Percentiles rank a stretch among this genome's conserved stretches.
Conservation (phyloP, 2,888 invertebrate genomes). For the Oligia fasciuncula region DNA sequence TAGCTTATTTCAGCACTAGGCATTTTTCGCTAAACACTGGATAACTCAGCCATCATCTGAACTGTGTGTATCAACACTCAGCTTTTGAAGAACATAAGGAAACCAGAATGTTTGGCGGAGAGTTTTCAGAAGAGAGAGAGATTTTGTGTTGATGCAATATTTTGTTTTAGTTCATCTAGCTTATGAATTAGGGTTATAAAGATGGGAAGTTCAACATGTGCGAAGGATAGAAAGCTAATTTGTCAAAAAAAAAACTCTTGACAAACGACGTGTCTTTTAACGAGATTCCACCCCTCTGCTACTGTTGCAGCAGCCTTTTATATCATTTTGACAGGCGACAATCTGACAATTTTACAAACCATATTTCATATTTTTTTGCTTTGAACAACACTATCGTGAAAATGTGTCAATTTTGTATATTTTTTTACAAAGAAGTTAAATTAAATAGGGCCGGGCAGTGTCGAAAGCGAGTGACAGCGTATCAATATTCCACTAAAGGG, state of each 20-base stretch:
- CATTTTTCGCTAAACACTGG: conserved; percentile 52
- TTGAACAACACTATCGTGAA: not conserved
- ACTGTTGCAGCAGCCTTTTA: not conserved
- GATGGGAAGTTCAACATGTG: conserved; percentile 17
- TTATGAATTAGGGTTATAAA: conserved; percentile 16
- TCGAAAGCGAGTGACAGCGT: too few relatives aligned
- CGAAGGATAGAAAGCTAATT: not conserved
- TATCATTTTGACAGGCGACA: not conserved
- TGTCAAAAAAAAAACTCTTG: too few relatives aligned
- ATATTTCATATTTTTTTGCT: not conserved
- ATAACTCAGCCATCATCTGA: conserved; percentile 49
- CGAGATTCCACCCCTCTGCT: not conserved
- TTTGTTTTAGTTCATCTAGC: conserved; percentile 31
- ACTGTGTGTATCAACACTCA: conserved; percentile 48
- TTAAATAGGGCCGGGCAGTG: not conserved
- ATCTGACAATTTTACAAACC: not conserved
- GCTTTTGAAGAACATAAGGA: conserved; percentile 47
- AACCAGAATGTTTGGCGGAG: conserved; percentile 28
- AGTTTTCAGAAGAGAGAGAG: conserved; percentile 23
- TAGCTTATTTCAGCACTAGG: conserved; percentile 59
- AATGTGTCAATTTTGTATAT: not conserved
- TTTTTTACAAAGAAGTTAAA: not conserved
- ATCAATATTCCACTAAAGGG: not conserved
- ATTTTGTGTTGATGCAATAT: conserved; percentile 48
- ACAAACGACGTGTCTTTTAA: not conserved